These are phyloP conservation scores for Megaceryle alcyon DNA, from an alignment of 2,797 vertebrate species.

Conservation along the genomic window DNA sequence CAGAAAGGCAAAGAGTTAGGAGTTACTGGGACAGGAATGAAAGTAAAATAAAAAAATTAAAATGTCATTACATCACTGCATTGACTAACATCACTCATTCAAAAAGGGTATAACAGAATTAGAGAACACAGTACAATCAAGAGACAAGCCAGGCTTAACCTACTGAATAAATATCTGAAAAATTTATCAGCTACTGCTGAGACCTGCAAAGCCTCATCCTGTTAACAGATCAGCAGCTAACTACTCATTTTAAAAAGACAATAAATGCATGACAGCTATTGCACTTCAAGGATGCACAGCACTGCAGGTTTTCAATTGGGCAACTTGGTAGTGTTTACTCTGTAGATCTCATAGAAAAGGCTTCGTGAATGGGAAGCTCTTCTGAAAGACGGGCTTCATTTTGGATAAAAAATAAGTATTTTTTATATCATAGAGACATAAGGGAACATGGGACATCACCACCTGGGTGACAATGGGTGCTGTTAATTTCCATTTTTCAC, in stretches of 20 bases:
- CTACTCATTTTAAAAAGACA: not conserved
- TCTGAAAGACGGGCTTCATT: not conserved
- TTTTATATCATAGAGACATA: not conserved
- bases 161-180: not conserved
- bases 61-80: not conserved
- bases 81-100: not conserved
- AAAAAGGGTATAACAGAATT: not conserved
- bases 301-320: not conserved
- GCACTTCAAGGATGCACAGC: not conserved
- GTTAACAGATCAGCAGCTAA: not conserved
- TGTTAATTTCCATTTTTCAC: not conserved
- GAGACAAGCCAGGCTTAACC: not conserved
- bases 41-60: not conserved
- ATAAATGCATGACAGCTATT: not conserved
- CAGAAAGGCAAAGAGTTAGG: not conserved
- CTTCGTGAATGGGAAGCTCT: accelerated
- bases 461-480: not conserved
- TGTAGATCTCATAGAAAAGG: not conserved
- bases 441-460: not conserved
- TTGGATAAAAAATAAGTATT: not conserved
- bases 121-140: not conserved
- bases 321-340: not conserved
- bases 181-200: not conserved
- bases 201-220: not conserved
- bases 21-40: not conserved